A percentile compares a stretch with the other conserved stretches of the same genome.
Conservation (phyloP, 2,797 vertebrate species). For the Ataeniobius toweri region DNA sequence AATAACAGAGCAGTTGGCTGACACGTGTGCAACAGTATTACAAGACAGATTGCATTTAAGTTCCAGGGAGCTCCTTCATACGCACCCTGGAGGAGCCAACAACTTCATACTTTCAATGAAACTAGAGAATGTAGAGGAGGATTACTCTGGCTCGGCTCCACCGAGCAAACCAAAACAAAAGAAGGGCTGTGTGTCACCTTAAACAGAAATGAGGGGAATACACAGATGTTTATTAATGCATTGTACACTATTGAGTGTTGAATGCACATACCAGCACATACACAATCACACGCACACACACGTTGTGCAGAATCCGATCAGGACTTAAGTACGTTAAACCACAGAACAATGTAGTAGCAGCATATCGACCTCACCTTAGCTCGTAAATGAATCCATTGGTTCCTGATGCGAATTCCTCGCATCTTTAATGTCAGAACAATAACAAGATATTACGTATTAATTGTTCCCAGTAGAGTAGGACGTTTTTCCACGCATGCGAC, state of each 20-base stretch:
- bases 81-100: slow-evolving; percentile 26
- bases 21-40: slow-evolving; percentile 38
- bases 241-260: background rate
- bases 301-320: slow-evolving; percentile 28
- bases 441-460: background rate
- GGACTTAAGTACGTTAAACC: slow-evolving; percentile 36
- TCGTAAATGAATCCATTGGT: background rate
- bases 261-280: background rate
- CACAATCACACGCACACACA: background rate
- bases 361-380: slow-evolving; percentile 32
- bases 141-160: slow-evolving; percentile 29
- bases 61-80: slow-evolving; percentile 9
- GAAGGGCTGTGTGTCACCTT: slow-evolving; percentile 24
- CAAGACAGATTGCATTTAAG: slow-evolving; percentile 26
- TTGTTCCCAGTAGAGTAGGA: background rate
- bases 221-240: background rate
- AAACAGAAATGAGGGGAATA: slow-evolving; percentile 5
- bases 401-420: background rate
- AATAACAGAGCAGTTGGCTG: slow-evolving; percentile 55
- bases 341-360: slow-evolving; percentile 54
- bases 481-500: slow-evolving; percentile 36
- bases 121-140: slow-evolving; percentile 30
- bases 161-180: slow-evolving; percentile 38
- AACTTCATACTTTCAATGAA: slow-evolving; percentile 42
- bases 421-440: background rate